Base-by-base conservation (phyloP, 2,888 invertebrate genomes). In the Sarcophaga caerulescens region DNA sequence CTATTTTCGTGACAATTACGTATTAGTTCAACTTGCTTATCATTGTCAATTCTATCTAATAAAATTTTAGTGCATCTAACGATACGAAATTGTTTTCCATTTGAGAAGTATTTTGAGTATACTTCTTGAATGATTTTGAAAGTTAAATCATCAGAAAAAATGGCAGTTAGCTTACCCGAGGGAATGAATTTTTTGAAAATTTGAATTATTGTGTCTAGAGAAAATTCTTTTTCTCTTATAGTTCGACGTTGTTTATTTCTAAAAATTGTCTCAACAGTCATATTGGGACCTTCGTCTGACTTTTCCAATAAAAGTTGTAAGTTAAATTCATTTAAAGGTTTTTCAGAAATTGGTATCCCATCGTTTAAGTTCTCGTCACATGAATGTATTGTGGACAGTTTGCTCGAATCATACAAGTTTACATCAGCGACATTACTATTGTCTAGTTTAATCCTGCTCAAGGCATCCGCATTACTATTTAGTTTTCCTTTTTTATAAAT, bases 401-500 rank as follows among this genome's bases (percentile, higher is more conserved):
- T 35, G 6, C 35, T 35, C 35, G 35, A 35, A 35, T 35, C 35
- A 35, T 6, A 35, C 23, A 65, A 25, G 21, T 65, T 65, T 65
- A 25, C 25, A 6, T 65, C 60, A 21, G 60, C 60, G 12, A 21
- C 19, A 4, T 10, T 25, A 25, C 25, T 60, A 60, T 60, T 60
- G 21, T 60, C 60, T 12, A 60, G 21, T 12, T 21, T 60, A 19
- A 60, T 19, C 21, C 60, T 60, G n/a, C 19, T 60, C 21, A 25
- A 25, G 25, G 25, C 25, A 25, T 25, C 25, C 4, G 25, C 25
- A 25, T 25, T 25, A n/a, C n/a, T n/a, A n/a, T n/a, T n/a, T n/a
- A n/a, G n/a, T n/a, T n/a, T 25, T 25, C 25, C 25, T 25, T 25
- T 25, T 25, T 25, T 25, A 25, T 91, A 89, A 0, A 84, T 71